Percentiles rank a stretch among this genome's conserved stretches.
These are phyloP conservation scores for Drosophila tanythrix DNA, from an alignment of 2,888 invertebrate species.

Conservation along the genomic window DNA sequence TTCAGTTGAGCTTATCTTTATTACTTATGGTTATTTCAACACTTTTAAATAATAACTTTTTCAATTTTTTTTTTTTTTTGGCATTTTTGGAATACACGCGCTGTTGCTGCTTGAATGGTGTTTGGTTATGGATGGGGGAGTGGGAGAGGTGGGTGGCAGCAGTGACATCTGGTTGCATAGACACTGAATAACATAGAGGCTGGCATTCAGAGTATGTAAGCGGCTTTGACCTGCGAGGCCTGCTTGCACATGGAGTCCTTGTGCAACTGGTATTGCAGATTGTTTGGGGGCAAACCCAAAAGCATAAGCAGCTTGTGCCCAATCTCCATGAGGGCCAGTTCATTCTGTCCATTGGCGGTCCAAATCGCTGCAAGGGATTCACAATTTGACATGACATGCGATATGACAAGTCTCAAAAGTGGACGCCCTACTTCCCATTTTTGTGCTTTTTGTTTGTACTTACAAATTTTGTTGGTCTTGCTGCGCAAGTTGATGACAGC, in stretches of 20 bases:
- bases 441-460: constrained; percentile 33
- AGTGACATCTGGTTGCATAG: constrained; percentile 12
- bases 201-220: constrained; percentile 70
- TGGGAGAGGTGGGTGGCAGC: background rate
- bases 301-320: constrained; percentile 94
- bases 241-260: constrained; percentile 93
- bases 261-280: constrained; percentile 90
- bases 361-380: constrained; percentile 88
- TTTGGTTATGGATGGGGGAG: background rate
- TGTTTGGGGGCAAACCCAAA: constrained; percentile 87
- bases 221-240: constrained; percentile 90
- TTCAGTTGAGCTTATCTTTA: background rate
- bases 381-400: background rate
- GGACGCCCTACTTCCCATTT: background rate
- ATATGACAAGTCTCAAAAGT: background rate
- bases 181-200: constrained; percentile 17
- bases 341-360: constrained; percentile 93
- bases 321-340: constrained; percentile 92
- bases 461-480: constrained; percentile 94
- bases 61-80: constrained; percentile 42
- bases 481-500: constrained; percentile 96
- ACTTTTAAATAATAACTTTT: background rate
- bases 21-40: constrained; percentile 1
- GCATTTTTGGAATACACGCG: constrained; percentile 62
- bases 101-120: constrained; percentile 4